These are phyloP conservation scores for Murina feae DNA, from an alignment of 2,113 vertebrate species.

Conservation along the genomic window DNA sequence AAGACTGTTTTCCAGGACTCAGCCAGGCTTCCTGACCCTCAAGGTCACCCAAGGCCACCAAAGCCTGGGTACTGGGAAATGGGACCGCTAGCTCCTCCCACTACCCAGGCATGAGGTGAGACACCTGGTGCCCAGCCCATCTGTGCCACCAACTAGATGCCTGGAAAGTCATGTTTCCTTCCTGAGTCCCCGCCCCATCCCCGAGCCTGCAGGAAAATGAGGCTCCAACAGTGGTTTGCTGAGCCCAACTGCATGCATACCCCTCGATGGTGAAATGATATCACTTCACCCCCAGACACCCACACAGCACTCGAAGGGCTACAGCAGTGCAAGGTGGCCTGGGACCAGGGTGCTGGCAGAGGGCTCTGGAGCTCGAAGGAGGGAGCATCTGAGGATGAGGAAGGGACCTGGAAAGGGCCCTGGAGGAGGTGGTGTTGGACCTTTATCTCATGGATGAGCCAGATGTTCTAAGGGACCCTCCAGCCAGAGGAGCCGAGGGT, in stretches of 20 bases:
- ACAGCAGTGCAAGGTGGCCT: not conserved
- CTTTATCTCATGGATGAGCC: not conserved
- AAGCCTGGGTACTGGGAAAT: not conserved
- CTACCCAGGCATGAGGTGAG: not conserved
- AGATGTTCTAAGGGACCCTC: not conserved
- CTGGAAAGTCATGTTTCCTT: not conserved
- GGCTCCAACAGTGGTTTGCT: not conserved
- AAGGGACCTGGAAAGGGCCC: not conserved
- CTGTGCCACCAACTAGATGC: not conserved
- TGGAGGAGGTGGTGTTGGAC: not conserved
- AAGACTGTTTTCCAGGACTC: not conserved
- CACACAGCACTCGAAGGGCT: not conserved
- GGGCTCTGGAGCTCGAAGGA: not conserved
- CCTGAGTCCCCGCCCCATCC: not conserved
- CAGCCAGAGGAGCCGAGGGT: not conserved
- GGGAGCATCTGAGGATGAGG: not conserved
- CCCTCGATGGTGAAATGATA: not conserved
- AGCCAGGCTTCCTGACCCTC: not conserved
- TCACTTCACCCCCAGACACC: not conserved
- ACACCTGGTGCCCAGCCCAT: not conserved
- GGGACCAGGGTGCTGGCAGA: not conserved
- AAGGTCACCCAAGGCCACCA: not conserved
- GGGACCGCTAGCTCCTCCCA: not conserved
- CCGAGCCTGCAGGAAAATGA: not conserved
- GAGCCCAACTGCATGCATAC: fast-evolving